A percentile compares a stretch with the other conserved stretches of the same genome.
Conservation (phyloP, 2,888 invertebrate species). For the Meganola albula region DNA sequence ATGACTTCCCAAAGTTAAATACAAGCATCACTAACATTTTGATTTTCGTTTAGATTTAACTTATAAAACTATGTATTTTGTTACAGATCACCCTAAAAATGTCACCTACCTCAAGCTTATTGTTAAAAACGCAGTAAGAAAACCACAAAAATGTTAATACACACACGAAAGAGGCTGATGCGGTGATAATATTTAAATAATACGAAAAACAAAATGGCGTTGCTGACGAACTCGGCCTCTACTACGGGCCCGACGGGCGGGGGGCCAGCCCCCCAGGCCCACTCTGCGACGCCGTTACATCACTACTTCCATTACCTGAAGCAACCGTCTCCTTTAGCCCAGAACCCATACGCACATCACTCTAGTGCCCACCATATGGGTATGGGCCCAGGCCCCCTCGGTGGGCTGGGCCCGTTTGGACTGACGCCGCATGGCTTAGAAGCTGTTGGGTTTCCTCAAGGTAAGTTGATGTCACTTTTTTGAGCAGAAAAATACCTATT, state of each 20-base stretch:
- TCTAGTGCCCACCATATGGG: slow-evolving; percentile 73
- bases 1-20: too few relatives aligned
- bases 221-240: slow-evolving; percentile 64
- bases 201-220: slow-evolving; percentile 60
- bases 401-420: slow-evolving; percentile 71
- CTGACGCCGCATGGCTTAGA: slow-evolving; percentile 67
- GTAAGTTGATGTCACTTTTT: slow-evolving; percentile 47
- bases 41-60: too few relatives aligned
- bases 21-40: too few relatives aligned
- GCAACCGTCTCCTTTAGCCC: slow-evolving; percentile 71
- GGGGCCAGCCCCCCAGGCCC: slow-evolving; percentile 60
- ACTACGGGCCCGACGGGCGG: slow-evolving; percentile 56
- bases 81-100: slow-evolving; percentile 23
- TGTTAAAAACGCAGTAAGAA: slow-evolving; percentile 25
- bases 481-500: too few relatives aligned
- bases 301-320: slow-evolving; percentile 78
- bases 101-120: slow-evolving; percentile 13
- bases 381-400: slow-evolving; percentile 73
- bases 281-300: slow-evolving; percentile 74
- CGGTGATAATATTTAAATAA: too few relatives aligned
- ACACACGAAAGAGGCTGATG: slow-evolving; percentile 50
- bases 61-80: slow-evolving; percentile 6
- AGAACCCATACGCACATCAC: slow-evolving; percentile 69
- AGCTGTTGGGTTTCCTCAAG: slow-evolving; percentile 74
- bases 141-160: slow-evolving; percentile 40